Evolutionary conservation across 2,113 vertebrate genomes (phyloP).

Genomic region (Prinia subflava): DNA sequence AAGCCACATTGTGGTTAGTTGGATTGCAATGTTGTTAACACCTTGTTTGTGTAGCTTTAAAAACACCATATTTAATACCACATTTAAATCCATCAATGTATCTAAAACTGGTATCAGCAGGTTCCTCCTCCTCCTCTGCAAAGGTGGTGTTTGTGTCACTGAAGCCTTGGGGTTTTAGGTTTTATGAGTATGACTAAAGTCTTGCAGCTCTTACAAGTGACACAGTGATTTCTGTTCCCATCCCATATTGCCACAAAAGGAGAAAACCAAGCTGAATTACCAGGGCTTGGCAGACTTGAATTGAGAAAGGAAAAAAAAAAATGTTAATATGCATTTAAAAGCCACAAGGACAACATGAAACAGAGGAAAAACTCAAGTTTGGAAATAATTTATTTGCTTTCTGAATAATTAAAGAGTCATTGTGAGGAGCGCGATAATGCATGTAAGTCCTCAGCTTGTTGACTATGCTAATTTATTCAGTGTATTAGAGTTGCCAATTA

Average conservation of each 20-base stretch:
- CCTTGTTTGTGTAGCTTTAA: not conserved
- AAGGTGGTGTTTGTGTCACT: not conserved
- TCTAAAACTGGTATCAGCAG: not conserved
- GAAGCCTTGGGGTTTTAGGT: not conserved
- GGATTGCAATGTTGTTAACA: not conserved
- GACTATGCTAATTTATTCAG: constrained; percentile 9
- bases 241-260: not conserved
- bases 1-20: not conserved
- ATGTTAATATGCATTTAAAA: not conserved
- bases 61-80: rapidly evolving
- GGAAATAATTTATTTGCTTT: not conserved
- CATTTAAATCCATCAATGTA: not conserved
- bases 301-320: not conserved
- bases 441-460: not conserved
- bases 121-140: not conserved
- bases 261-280: not conserved
- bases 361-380: not conserved
- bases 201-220: not conserved
- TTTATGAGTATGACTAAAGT: not conserved
- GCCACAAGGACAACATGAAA: not conserved
- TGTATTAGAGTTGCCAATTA: not conserved
- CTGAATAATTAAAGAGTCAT: constrained; percentile 23
- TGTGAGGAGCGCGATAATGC: not conserved
- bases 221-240: not conserved
- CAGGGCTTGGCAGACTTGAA: not conserved